Percentiles rank a stretch among this genome's conserved stretches.
Evolutionary conservation across 1,140 invertebrate species (phyloP).

Genomic region (Phthorimaea operculella): DNA sequence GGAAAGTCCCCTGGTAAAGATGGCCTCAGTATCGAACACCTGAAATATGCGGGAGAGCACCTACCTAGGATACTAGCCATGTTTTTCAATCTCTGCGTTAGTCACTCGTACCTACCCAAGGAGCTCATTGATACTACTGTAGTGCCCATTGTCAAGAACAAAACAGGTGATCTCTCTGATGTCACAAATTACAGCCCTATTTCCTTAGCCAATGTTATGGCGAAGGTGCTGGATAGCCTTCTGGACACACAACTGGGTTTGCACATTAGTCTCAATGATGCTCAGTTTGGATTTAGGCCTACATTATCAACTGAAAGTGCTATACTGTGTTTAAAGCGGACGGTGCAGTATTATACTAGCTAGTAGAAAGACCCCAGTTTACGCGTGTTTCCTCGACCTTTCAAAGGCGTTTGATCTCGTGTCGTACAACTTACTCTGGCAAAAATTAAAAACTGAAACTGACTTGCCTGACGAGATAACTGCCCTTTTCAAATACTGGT

Average conservation of each 20-base stretch:
- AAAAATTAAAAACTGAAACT: not conserved
- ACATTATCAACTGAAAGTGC: slow-evolving; percentile 13
- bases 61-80: slow-evolving; percentile 10
- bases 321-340: slow-evolving; percentile 8
- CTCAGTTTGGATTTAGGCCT: slow-evolving; percentile 13
- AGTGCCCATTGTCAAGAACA: slow-evolving; percentile 12
- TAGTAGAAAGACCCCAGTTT: not conserved
- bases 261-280: slow-evolving; percentile 8
- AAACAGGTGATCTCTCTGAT: slow-evolving; percentile 8
- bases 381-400: not conserved
- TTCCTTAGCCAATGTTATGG: not conserved
- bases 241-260: slow-evolving; percentile 1
- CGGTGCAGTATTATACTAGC: not conserved
- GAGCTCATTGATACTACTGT: slow-evolving; percentile 9
- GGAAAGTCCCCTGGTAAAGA: slow-evolving; percentile 18
- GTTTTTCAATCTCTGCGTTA: slow-evolving; percentile 11
- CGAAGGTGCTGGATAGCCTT: not conserved
- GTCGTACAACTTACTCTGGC: not conserved
- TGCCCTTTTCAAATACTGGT: not conserved
- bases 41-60: slow-evolving; percentile 14
- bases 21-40: slow-evolving; percentile 15
- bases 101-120: slow-evolving; percentile 11
- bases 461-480: not conserved
- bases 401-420: slow-evolving; percentile 3
- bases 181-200: slow-evolving; percentile 12